Evolutionary conservation across 2,797 vertebrate genomes (phyloP), one percentile per base, ranked within the genome.

Genomic region (Lepilemur ruficaudatus): DNA sequence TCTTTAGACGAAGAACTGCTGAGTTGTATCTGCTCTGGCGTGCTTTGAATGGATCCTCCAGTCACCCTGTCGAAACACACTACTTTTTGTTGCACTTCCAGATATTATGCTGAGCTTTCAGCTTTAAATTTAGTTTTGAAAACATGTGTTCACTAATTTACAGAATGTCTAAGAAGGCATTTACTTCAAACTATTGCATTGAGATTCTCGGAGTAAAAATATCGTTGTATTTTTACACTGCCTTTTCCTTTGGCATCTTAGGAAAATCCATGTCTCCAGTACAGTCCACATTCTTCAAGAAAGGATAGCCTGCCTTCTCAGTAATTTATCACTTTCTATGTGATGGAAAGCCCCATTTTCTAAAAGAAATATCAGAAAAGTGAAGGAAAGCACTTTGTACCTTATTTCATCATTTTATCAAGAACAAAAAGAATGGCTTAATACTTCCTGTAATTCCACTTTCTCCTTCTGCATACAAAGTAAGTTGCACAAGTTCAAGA

Each of bases 261-360:
- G 63, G 84, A 97, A 97, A 97, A 96, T 91, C 84, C 76, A 94
- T 79, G 46, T 96, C 83, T 98, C 85, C 95, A 75, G 69, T 97
- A 96, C 73, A 96, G 96, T 96, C 95, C 92, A 94, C 93, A 95
- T 94, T 98, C 80, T 96, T 93, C 93, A 97, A 97, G 94, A 94
- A 98, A 98, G 93, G 93, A 98, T 94, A 94, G 86, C 79, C 59
- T 46, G 83, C 89, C 87, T 97, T 96, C 96, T 97, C 52, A 69
- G 98, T 96, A 98, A 98, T 98, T 98, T 98, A 98, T 98, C 98
- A 98, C 94, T 91, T 97, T 97, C 96, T 93, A 1, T 95, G 96
- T 98, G 98, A 98, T 98, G 97, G 96, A 98, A 98, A 98, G 72
- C 92, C 96, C 98, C 95, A 87, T 98, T 98, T 98, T 98, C 97